phyloP scores from a whole-genome alignment of 2,797 vertebrate genomes.

The Rhabdophis nuchalis region DNA sequence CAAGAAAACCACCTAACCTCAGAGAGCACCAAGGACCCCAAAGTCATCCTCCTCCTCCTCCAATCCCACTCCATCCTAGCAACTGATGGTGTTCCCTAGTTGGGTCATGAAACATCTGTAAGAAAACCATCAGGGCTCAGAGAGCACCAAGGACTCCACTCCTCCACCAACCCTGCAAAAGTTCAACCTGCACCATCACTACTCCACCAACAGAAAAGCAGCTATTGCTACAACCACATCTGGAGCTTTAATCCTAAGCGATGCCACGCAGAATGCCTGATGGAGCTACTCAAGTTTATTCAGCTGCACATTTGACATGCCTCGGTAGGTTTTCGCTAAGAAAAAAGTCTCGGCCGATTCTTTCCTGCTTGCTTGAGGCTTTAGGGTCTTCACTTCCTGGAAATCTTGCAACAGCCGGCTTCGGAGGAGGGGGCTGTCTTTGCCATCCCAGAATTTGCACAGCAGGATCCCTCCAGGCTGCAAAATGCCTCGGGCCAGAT shows the following conservation, averaged over 20 bases:
- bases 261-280: fast-evolving
- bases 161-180: not conserved
- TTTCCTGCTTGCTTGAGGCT: slow-evolving; percentile 86
- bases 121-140: not conserved
- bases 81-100: not conserved
- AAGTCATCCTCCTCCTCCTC: too few relatives aligned
- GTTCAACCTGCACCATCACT: too few relatives aligned
- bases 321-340: slow-evolving; percentile 76
- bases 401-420: slow-evolving; percentile 76
- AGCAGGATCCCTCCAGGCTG: slow-evolving; percentile 78
- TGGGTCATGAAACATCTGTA: not conserved
- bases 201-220: not conserved
- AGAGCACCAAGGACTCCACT: not conserved
- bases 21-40: too few relatives aligned
- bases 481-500: slow-evolving; percentile 74
- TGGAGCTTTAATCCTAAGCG: not conserved
- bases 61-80: too few relatives aligned
- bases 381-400: slow-evolving; percentile 74
- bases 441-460: slow-evolving; percentile 93
- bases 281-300: not conserved
- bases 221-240: not conserved
- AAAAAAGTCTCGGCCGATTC: slow-evolving; percentile 88
- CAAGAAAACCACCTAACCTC: too few relatives aligned
- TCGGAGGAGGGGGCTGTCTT: slow-evolving; percentile 70
- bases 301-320: fast-evolving